Percentiles rank a stretch among this genome's conserved stretches.
These are phyloP conservation scores for Mythimna loreyi DNA, from an alignment of 2,888 invertebrate species.

Conservation along the genomic window DNA sequence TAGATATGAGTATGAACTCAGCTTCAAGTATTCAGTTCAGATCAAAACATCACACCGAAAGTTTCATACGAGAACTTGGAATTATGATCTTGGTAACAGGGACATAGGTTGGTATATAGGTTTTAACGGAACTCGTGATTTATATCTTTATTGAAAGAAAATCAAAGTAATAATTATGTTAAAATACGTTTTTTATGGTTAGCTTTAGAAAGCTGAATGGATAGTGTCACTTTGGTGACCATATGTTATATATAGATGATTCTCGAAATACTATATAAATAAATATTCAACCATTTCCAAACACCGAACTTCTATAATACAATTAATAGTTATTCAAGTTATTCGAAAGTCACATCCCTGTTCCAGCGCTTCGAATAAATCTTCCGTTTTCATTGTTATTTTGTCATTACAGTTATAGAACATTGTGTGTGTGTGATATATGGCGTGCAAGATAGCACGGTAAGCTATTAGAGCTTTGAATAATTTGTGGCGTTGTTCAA, in stretches of 20 bases:
- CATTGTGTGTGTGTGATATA: slow-evolving; percentile 70
- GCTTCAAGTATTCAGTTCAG: too few relatives aligned
- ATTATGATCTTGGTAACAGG: too few relatives aligned
- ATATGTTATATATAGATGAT: too few relatives aligned
- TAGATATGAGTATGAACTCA: too few relatives aligned
- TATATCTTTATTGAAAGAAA: too few relatives aligned
- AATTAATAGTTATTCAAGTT: slow-evolving; percentile 30
- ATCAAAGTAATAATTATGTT: not conserved
- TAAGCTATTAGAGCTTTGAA: slow-evolving; percentile 64
- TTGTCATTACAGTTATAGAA: slow-evolving; percentile 77
- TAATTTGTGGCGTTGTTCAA: slow-evolving; percentile 56
- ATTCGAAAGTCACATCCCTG: slow-evolving; percentile 41
- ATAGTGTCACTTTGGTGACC: too few relatives aligned
- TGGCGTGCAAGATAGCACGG: slow-evolving; percentile 59
- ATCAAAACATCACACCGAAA: too few relatives aligned
- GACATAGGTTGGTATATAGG: too few relatives aligned
- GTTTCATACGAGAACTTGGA: too few relatives aligned
- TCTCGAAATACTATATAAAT: not conserved
- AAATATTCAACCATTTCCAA: not conserved
- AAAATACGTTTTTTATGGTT: not conserved
- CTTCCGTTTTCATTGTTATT: slow-evolving; percentile 74
- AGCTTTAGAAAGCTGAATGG: not conserved
- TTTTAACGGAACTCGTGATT: not conserved
- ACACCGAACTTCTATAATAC: slow-evolving; percentile 9
- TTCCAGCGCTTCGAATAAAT: slow-evolving; percentile 66